A percentile compares a stretch with the other conserved stretches of the same genome.
Conservation (phyloP, 92 coral and sea anemone genomes). For the Umimayanthus chanpuru region DNA sequence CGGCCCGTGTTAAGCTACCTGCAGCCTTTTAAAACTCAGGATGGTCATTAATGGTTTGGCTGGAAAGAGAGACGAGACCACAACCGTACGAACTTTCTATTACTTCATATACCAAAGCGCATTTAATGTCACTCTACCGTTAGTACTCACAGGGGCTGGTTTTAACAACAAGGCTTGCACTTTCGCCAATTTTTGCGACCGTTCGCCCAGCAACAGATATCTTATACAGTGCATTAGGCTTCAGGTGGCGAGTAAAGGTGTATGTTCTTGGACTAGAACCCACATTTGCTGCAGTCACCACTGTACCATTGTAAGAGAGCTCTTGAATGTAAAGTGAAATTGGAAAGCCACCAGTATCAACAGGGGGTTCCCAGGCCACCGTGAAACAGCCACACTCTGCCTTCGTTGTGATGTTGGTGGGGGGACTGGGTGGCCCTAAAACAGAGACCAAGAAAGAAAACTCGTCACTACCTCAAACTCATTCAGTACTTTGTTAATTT, state of each 20-base stretch:
- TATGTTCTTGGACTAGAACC: conserved; percentile 53
- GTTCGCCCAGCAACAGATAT: neutral
- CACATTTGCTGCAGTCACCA: conserved; percentile 45
- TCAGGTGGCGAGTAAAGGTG: conserved; percentile 54
- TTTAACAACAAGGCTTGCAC: neutral
- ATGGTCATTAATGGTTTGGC: too few relatives aligned
- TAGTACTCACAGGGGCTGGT: conserved; percentile 25
- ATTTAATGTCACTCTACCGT: neutral
- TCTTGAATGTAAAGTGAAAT: conserved; percentile 61
- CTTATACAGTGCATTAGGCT: conserved; percentile 21
- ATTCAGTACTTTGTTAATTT: too few relatives aligned
- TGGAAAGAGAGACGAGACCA: neutral
- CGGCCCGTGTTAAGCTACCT: too few relatives aligned
- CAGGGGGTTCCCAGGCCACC: conserved; percentile 66
- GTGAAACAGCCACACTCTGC: conserved; percentile 75
- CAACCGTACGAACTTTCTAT: neutral
- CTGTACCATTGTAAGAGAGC: conserved; percentile 35
- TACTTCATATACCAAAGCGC: neutral
- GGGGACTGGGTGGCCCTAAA: conserved; percentile 68
- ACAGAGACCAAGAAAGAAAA: neutral
- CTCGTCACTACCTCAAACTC: neutral
- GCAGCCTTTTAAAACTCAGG: too few relatives aligned
- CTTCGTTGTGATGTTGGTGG: conserved; percentile 58
- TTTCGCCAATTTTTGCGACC: conserved; percentile 10
- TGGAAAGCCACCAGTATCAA: conserved; percentile 71